Evolutionary conservation across 2,113 vertebrate species (phyloP).

Genomic region (Tachysurus fulvidraco): DNA sequence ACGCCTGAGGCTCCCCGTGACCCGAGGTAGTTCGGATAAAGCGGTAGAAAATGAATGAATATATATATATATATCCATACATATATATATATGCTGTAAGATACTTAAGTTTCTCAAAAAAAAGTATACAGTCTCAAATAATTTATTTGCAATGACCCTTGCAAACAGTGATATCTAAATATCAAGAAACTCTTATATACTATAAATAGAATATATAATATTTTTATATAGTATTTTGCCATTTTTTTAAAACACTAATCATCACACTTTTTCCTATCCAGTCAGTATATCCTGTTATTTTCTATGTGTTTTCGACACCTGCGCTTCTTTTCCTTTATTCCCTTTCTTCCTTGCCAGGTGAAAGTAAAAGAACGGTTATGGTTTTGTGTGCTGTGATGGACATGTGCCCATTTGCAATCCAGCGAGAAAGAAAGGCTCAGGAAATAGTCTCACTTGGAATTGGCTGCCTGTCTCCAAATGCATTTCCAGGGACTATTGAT

Average conservation of each 20-base stretch:
- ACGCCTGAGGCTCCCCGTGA: too few relatives aligned
- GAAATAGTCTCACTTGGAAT: not conserved
- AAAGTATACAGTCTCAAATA: not conserved
- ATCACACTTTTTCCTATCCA: too few relatives aligned
- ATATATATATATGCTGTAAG: too few relatives aligned
- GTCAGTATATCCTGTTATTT: not conserved
- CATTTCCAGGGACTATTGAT: slow-evolving; percentile 32
- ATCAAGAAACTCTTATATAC: not conserved
- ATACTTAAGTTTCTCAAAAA: too few relatives aligned
- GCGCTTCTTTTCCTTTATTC: not conserved
- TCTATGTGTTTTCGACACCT: not conserved
- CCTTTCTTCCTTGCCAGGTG: not conserved
- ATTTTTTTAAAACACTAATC: not conserved
- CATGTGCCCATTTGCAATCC: slow-evolving; percentile 12
- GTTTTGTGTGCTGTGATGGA: slow-evolving; percentile 22
- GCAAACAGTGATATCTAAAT: not conserved
- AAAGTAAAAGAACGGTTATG: not conserved
- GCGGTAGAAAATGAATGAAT: too few relatives aligned
- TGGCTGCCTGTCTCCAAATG: not conserved
- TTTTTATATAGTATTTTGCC: not conserved
- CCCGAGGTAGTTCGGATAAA: too few relatives aligned
- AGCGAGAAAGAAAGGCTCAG: slow-evolving; percentile 14
- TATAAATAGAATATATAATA: not conserved
- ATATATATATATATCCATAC: too few relatives aligned
- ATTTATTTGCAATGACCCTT: not conserved